Conservation (phyloP, 2,797 vertebrate species). For the Pteropus rufus region DNA sequence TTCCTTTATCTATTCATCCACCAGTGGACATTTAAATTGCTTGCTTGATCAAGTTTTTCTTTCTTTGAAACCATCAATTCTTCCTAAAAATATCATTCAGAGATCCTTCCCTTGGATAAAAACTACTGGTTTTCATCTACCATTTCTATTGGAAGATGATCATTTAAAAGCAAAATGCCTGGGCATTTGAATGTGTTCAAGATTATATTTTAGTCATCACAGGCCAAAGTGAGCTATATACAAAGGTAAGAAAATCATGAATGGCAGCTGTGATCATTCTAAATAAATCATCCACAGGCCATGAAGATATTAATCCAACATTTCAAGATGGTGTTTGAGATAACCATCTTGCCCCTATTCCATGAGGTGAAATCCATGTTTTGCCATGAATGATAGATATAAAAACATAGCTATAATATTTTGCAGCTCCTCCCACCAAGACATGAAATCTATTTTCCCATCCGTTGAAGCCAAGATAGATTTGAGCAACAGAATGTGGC, state of each 20-base stretch:
- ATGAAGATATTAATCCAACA: background rate
- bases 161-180: background rate
- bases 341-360: background rate
- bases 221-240: background rate
- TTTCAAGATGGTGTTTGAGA: background rate
- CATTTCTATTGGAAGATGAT: slow-evolving; percentile 22
- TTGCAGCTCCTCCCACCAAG: background rate
- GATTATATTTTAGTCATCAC: background rate
- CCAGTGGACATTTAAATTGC: background rate
- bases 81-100: slow-evolving; percentile 72
- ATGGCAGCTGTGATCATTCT: background rate
- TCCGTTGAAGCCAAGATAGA: background rate
- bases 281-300: background rate
- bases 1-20: background rate
- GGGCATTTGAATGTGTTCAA: background rate
- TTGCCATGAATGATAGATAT: background rate
- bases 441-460: background rate
- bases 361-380: background rate
- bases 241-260: background rate
- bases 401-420: background rate
- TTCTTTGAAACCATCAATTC: slow-evolving; percentile 60
- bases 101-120: slow-evolving; percentile 61
- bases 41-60: slow-evolving; percentile 31
- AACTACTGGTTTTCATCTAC: slow-evolving; percentile 49
- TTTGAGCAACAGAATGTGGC: background rate